Percentiles rank a stretch among this genome's conserved stretches.
Conservation (phyloP, 2,888 invertebrate species). For the Macrosiphum euphorbiae region DNA sequence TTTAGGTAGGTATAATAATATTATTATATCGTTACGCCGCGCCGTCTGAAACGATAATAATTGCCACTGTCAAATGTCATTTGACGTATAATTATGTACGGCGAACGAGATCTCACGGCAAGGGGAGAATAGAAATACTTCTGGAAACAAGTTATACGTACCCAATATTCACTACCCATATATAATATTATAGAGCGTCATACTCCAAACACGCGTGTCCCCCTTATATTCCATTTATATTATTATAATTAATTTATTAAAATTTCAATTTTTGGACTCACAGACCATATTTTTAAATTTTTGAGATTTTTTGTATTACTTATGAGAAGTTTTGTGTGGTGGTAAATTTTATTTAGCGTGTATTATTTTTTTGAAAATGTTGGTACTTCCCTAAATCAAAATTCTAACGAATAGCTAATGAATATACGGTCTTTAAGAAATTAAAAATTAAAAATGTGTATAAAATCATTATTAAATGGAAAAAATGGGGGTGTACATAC, state of each 20-base stretch:
- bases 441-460: not conserved
- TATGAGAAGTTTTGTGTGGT: not conserved
- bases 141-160: not conserved
- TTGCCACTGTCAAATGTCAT: slow-evolving; percentile 26
- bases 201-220: too few species aligned
- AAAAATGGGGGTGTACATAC: not conserved
- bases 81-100: not conserved
- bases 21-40: slow-evolving; percentile 19
- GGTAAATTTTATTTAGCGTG: too few species aligned
- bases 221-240: not conserved
- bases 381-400: not conserved
- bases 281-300: not conserved
- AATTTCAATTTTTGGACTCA: not conserved
- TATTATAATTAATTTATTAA: not conserved
- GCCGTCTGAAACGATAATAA: not conserved
- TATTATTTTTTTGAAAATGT: too few species aligned
- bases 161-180: too few species aligned
- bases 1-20: not conserved
- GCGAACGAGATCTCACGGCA: not conserved
- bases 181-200: not conserved
- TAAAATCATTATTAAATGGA: not conserved
- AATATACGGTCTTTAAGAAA: not conserved
- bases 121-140: not conserved
- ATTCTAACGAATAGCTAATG: not conserved
- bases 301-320: not conserved